These are phyloP conservation scores for Pristionchus mayeri DNA, from an alignment of 2,888 invertebrate genomes.

Conservation along the genomic window DNA sequence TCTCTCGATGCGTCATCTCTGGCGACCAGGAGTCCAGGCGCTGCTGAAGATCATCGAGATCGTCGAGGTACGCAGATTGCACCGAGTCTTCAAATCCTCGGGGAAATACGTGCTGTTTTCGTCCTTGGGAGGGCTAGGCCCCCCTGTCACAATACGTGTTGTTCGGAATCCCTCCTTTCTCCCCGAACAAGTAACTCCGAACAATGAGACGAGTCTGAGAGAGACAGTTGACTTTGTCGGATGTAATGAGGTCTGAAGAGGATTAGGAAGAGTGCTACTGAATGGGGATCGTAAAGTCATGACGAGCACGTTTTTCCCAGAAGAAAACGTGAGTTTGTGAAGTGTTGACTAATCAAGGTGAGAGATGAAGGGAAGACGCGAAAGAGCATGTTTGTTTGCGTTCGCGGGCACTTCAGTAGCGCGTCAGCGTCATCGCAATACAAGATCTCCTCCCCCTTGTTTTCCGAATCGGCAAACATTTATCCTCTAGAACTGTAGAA, in stretches of 20 bases:
- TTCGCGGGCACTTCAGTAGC: neutral
- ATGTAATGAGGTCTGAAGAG: too few relatives aligned
- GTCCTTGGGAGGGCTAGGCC: neutral
- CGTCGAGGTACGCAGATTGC: constrained; percentile 80
- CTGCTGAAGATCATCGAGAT: constrained; percentile 85
- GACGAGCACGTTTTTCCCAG: neutral
- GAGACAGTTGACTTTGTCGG: neutral
- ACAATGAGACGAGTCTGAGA: neutral
- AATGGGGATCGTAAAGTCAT: neutral
- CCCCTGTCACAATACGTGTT: constrained; percentile 2
- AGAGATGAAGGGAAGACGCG: neutral
- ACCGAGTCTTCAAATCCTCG: neutral
- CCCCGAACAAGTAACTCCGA: neutral
- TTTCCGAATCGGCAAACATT: too few relatives aligned
- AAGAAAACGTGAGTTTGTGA: neutral
- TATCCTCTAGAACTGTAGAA: too few relatives aligned
- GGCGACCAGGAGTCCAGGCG: constrained; percentile 89
- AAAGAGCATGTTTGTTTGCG: constrained; percentile 4
- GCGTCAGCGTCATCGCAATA: too few relatives aligned
- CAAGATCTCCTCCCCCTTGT: too few relatives aligned
- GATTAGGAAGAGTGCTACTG: too few relatives aligned
- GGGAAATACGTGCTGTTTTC: neutral
- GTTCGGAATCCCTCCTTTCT: neutral
- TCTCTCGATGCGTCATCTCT: constrained; percentile 93
- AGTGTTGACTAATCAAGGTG: neutral